Evolutionary conservation across 2,113 vertebrate genomes (phyloP).

Genomic region (Oreochromis tanganicae): DNA sequence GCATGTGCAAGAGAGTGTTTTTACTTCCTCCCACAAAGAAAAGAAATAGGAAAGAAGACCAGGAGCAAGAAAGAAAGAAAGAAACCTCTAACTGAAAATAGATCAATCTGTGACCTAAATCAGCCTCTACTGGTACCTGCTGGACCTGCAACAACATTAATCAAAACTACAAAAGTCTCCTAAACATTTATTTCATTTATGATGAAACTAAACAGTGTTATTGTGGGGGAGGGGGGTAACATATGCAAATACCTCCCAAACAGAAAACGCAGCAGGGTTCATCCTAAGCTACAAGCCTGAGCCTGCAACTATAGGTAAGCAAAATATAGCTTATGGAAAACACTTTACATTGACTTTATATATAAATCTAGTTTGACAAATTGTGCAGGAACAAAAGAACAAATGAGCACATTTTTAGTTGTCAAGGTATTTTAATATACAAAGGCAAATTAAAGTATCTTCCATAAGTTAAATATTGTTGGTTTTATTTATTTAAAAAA

Average conservation of each 20-base stretch:
- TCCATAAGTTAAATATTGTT: neutral
- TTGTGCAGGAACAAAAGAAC: fast-evolving
- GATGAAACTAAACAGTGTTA: fast-evolving
- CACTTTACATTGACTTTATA: neutral
- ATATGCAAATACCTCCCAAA: neutral
- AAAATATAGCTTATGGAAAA: neutral
- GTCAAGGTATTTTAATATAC: neutral
- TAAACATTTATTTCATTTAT: neutral
- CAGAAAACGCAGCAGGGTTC: neutral
- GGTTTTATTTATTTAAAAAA: fast-evolving
- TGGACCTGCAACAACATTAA: neutral
- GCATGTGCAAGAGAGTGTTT: fast-evolving
- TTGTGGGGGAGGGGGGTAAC: neutral
- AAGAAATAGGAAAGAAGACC: neutral
- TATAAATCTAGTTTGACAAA: neutral
- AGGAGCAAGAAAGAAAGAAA: fast-evolving
- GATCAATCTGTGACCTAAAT: neutral
- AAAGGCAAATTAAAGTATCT: neutral
- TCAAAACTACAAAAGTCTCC: neutral
- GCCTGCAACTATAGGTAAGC: fast-evolving
- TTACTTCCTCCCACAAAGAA: neutral
- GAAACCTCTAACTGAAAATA: neutral
- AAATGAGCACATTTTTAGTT: neutral
- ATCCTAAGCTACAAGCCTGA: neutral
- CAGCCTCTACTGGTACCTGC: neutral